These are phyloP conservation scores for Augochlora pura DNA, from an alignment of 1,140 invertebrate species.

Conservation along the genomic window DNA sequence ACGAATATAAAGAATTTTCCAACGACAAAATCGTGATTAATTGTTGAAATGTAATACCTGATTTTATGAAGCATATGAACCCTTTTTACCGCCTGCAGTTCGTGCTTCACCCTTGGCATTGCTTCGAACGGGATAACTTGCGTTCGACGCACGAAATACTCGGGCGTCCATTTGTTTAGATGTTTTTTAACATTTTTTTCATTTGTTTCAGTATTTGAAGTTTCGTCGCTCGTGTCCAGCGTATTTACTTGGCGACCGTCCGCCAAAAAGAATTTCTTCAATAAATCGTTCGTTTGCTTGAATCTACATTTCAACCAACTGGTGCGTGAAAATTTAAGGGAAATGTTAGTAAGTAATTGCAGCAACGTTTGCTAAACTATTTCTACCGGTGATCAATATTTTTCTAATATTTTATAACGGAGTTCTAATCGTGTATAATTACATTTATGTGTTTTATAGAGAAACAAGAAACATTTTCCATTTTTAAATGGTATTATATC, in stretches of 20 bases:
- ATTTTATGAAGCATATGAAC: background rate
- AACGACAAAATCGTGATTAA: too few relatives aligned
- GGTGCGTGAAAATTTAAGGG: background rate
- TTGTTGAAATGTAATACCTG: background rate
- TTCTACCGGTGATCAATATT: too few relatives aligned
- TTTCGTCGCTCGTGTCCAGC: background rate
- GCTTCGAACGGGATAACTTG: accelerated
- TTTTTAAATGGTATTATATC: too few relatives aligned
- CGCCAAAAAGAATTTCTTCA: background rate
- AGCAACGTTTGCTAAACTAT: too few relatives aligned
- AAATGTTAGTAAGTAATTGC: too few relatives aligned
- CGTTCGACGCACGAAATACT: background rate
- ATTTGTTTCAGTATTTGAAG: too few relatives aligned
- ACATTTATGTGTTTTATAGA: too few relatives aligned
- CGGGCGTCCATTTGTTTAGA: background rate
- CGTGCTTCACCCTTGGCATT: background rate
- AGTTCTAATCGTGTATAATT: too few relatives aligned
- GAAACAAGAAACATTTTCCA: too few relatives aligned
- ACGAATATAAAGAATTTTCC: too few relatives aligned
- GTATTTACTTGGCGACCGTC: background rate
- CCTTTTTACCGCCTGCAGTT: background rate
- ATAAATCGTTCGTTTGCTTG: slow-evolving; percentile 10
- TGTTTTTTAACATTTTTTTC: background rate
- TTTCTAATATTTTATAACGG: too few relatives aligned
- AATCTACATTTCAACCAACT: slow-evolving; percentile 43